Conservation (phyloP, 2,797 vertebrate species). For the Megaceryle alcyon region DNA sequence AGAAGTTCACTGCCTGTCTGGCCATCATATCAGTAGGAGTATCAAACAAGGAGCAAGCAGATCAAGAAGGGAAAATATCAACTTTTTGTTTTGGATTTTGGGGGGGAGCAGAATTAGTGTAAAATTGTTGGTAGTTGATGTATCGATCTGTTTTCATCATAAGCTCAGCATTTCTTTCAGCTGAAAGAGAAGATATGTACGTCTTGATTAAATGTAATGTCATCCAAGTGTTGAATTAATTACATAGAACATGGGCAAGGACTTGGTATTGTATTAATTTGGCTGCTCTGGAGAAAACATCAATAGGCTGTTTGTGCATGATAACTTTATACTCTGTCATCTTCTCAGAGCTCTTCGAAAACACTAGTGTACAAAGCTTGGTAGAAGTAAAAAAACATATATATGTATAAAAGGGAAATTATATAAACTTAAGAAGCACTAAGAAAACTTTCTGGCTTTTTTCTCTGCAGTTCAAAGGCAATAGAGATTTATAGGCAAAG, state of each 20-base stretch:
- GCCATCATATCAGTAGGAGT: neutral
- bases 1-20: neutral
- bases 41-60: neutral
- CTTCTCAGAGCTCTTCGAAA: neutral
- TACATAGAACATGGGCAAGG: neutral
- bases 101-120: neutral
- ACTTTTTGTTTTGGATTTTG: slow-evolving; percentile 12
- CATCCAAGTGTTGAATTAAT: slow-evolving; percentile 59
- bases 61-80: neutral
- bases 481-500: neutral
- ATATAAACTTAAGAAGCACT: neutral
- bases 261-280: slow-evolving; percentile 28
- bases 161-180: slow-evolving; percentile 42
- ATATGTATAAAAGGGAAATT: no score
- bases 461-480: neutral
- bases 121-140: slow-evolving; percentile 38
- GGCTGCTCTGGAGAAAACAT: neutral
- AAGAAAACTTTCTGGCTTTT: neutral
- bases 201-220: slow-evolving; percentile 72
- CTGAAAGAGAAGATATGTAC: slow-evolving; percentile 63
- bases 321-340: neutral
- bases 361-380: neutral
- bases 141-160: slow-evolving; percentile 58
- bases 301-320: neutral
- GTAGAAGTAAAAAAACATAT: neutral